Conservation (phyloP, 1,140 invertebrate genomes). For the Brachystomella parvula region DNA sequence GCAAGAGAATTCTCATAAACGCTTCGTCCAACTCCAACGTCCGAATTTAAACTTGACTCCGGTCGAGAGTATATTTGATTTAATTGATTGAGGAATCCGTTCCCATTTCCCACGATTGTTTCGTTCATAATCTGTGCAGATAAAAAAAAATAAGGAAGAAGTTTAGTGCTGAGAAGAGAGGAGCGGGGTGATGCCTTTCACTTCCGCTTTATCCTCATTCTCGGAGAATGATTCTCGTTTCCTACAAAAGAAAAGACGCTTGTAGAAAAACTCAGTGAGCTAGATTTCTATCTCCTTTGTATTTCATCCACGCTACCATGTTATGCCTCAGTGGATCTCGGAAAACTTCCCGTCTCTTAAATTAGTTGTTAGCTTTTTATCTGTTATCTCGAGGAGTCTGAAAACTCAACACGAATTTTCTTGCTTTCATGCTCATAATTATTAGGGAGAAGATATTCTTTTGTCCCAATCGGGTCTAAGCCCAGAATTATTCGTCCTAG, state of each 20-base stretch:
- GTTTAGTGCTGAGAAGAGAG: not conserved
- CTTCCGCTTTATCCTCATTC: no score
- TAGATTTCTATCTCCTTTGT: not conserved
- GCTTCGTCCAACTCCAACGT: conserved; percentile 23
- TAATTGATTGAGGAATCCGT: conserved; percentile 26
- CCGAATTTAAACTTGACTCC: not conserved
- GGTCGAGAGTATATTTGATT: conserved; percentile 32
- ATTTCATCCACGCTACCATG: not conserved
- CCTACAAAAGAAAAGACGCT: not conserved
- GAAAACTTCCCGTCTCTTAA: no score
- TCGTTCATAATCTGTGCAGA: conserved; percentile 33
- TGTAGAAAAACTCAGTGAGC: not conserved
- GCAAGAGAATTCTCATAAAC: conserved; percentile 43
- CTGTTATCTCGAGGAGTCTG: no score
- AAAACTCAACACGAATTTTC: no score
- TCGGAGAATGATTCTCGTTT: no score
- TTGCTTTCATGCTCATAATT: no score
- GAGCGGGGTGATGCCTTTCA: no score
- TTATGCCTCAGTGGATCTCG: no score
- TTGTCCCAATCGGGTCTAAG: no score
- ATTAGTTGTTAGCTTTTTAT: no score
- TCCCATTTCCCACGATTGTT: conserved; percentile 31
- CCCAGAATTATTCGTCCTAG: no score
- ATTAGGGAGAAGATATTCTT: no score
- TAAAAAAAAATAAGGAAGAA: not conserved